Evolutionary conservation across 2,797 vertebrate species (phyloP), one percentile per base, ranked within the genome.

Genomic region (Phataginus tetradactyla): DNA sequence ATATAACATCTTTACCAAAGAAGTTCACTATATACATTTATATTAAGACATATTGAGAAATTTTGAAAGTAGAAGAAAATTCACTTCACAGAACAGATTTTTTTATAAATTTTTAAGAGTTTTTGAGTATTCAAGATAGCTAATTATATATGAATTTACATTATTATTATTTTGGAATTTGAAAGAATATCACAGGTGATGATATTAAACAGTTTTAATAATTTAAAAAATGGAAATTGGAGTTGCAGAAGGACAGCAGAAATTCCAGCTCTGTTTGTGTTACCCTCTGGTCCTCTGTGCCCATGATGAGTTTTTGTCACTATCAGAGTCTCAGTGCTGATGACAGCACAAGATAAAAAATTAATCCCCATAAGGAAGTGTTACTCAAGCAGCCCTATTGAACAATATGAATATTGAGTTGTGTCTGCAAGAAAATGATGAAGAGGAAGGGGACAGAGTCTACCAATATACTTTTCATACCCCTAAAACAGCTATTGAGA

Each of bases 61-160:
- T 80, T 91, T 91, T 32, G 55, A 93, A 91, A 57, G 21, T 49
- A 74, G 34, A 77, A 91, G 23, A 89, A 51, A 79, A 72, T 91
- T 90, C 10, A 88, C 10, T 80, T 89, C 15, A 20, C 13, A 83
- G 7, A 89, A 2, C 1, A 69, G 29, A 66, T 39, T 63, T 51
- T 51, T 78, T 93, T 86, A 55, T 92, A 25, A 88, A 13, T 32
- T 83, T 3, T 37, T 71, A 45, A 45, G 11, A 45, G 14, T 25
- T 85, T 77, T 77, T 32, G 3, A 93, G 4, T n/a, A 53, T 39
- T 89, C 86, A 53, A 1, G 3, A 49, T 68, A 21, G 5, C 53
- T 88, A 95, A 80, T 83, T 74, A 29, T 57, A 72, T 72, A 5
- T 34, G 10, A 91, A 79, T 88, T 93, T 78, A 77, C 2, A 55